A percentile compares a stretch with the other conserved stretches of the same genome.
These are phyloP conservation scores for Philopedon plagiatum DNA, from an alignment of 2,888 invertebrate species.

Conservation along the genomic window DNA sequence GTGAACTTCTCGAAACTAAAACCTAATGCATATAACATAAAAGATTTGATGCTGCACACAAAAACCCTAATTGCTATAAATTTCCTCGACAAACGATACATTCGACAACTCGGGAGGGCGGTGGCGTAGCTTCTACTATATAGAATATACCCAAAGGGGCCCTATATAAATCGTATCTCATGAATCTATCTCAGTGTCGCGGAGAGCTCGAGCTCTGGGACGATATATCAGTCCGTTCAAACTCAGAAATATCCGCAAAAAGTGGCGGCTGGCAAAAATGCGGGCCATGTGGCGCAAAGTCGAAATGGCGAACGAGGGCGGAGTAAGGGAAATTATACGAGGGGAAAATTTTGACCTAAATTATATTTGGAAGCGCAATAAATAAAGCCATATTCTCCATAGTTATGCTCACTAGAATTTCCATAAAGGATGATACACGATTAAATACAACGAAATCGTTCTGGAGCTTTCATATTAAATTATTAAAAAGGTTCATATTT, in stretches of 20 bases:
- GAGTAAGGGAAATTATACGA: slow-evolving; percentile 21
- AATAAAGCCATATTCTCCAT: background rate
- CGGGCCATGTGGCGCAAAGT: slow-evolving; percentile 29
- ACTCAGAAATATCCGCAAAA: slow-evolving; percentile 61
- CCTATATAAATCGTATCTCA: slow-evolving; percentile 62
- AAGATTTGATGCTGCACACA: slow-evolving; percentile 36
- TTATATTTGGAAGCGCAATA: background rate
- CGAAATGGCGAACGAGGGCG: slow-evolving; percentile 15
- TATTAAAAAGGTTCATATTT: too few relatives aligned
- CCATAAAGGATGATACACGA: too few relatives aligned
- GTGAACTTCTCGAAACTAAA: slow-evolving; percentile 9
- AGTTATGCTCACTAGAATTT: background rate
- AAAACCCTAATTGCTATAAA: slow-evolving; percentile 51
- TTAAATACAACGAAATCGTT: too few relatives aligned
- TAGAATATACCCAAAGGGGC: slow-evolving; percentile 50
- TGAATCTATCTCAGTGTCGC: slow-evolving; percentile 65
- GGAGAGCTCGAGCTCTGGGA: slow-evolving; percentile 59
- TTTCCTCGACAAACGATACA: slow-evolving; percentile 49
- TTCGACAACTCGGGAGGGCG: slow-evolving; percentile 44
- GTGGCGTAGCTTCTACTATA: slow-evolving; percentile 35
- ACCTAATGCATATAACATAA: slow-evolving; percentile 44
- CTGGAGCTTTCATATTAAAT: too few relatives aligned
- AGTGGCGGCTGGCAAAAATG: slow-evolving; percentile 56
- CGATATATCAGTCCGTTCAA: slow-evolving; percentile 65
- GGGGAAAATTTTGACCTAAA: slow-evolving; percentile 18